A percentile compares a stretch with the other conserved stretches of the same genome.
Evolutionary conservation across 1,140 invertebrate species (phyloP).

Genomic region (Saccostrea glomerata): DNA sequence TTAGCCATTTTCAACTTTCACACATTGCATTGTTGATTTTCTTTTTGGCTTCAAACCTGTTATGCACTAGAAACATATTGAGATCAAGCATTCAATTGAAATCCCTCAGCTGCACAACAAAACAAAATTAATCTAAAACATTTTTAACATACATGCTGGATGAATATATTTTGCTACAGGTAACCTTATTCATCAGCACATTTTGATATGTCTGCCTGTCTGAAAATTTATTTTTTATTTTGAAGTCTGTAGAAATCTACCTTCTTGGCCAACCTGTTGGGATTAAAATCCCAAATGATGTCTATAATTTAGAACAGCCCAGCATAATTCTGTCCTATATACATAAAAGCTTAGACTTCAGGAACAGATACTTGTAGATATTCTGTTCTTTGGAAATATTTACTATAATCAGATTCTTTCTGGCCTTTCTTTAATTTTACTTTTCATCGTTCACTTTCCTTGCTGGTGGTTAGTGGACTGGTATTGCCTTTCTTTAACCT

Average conservation of each 20-base stretch:
- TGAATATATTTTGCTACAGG: not conserved
- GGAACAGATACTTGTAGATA: not conserved
- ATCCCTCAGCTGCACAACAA: not conserved
- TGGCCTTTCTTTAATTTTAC: not conserved
- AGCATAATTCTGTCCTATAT: not conserved
- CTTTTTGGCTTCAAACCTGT: not conserved
- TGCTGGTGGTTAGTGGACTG: not conserved
- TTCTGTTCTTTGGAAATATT: not conserved
- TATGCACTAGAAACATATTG: not conserved
- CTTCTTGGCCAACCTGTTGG: not conserved
- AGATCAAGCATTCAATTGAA: not conserved
- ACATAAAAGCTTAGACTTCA: not conserved
- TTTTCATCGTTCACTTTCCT: not conserved
- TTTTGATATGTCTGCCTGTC: not conserved
- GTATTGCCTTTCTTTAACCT: constrained; percentile 3
- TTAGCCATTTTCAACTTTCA: not conserved
- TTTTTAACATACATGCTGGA: not conserved
- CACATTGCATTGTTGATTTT: not conserved
- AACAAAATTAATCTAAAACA: not conserved
- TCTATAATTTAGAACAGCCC: not conserved
- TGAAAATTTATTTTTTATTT: not conserved
- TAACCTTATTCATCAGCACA: not conserved
- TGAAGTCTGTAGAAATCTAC: not conserved
- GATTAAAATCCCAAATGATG: not conserved
- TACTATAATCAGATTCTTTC: not conserved